A percentile compares a stretch with the other conserved stretches of the same genome.
These are phyloP conservation scores for Liasis olivaceus DNA, from an alignment of 2,797 vertebrate genomes.

Conservation along the genomic window DNA sequence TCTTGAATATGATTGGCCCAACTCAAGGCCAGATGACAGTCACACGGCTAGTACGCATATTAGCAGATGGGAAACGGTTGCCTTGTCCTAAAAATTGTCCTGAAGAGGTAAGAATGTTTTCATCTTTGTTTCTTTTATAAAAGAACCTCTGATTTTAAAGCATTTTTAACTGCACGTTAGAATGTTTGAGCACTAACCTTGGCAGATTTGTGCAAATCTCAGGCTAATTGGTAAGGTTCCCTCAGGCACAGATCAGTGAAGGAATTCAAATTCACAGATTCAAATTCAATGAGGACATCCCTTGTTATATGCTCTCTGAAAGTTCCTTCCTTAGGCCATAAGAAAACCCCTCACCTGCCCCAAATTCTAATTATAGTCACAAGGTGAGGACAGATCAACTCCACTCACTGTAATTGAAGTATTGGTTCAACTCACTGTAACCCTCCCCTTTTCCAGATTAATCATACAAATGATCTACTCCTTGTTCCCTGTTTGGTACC, in stretches of 20 bases:
- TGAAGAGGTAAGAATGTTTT: slow-evolving; percentile 74
- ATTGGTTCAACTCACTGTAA: background rate
- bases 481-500: background rate
- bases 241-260: background rate
- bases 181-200: background rate
- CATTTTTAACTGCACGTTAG: background rate
- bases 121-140: background rate
- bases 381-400: background rate
- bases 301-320: background rate
- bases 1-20: slow-evolving; percentile 87
- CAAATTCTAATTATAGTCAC: background rate
- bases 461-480: background rate
- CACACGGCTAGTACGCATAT: slow-evolving; percentile 82
- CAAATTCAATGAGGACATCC: background rate
- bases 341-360: background rate
- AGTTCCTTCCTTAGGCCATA: background rate
- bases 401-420: background rate
- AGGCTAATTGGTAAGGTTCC: background rate
- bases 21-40: slow-evolving; percentile 96
- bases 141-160: background rate
- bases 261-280: background rate
- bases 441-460: background rate
- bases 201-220: background rate
- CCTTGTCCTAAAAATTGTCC: slow-evolving; percentile 84
- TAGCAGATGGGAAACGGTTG: slow-evolving; percentile 87